Evolutionary conservation across 2,113 vertebrate species (phyloP).

Genomic region (Ictalurus punctatus): DNA sequence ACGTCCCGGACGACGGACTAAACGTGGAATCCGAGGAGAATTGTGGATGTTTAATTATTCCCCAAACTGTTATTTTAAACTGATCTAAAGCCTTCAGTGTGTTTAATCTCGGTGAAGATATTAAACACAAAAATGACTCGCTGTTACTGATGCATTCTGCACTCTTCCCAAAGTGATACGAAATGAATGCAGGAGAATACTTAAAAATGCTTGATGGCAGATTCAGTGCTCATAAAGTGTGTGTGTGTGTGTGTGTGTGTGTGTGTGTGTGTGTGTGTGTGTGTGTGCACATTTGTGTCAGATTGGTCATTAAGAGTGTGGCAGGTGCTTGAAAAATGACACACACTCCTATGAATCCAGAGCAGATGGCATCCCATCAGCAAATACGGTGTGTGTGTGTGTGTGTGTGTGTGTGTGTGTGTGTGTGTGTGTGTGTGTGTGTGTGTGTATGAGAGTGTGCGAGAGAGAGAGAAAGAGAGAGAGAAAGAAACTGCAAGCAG

Average conservation of each 20-base stretch:
- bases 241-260: background rate
- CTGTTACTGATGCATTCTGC: background rate
- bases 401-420: constrained; percentile 18
- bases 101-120: background rate
- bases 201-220: background rate
- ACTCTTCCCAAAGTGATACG: background rate
- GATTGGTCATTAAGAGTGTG: constrained; percentile 25
- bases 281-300: background rate
- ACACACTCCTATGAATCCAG: constrained; percentile 32
- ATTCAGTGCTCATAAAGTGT: constrained; percentile 9
- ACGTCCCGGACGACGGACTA: too few species aligned
- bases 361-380: constrained; percentile 39
- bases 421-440: background rate
- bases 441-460: background rate
- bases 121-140: background rate
- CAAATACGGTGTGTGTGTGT: constrained; percentile 13
- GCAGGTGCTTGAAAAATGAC: constrained; percentile 34
- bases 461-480: background rate
- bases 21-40: background rate
- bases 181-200: background rate
- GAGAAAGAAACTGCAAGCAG: background rate
- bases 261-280: constrained; percentile 13
- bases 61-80: background rate
- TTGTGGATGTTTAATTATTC: background rate
- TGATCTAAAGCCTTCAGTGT: background rate